phyloP scores from a whole-genome alignment of 2,888 invertebrate genomes.

The Melitaea athalia region DNA sequence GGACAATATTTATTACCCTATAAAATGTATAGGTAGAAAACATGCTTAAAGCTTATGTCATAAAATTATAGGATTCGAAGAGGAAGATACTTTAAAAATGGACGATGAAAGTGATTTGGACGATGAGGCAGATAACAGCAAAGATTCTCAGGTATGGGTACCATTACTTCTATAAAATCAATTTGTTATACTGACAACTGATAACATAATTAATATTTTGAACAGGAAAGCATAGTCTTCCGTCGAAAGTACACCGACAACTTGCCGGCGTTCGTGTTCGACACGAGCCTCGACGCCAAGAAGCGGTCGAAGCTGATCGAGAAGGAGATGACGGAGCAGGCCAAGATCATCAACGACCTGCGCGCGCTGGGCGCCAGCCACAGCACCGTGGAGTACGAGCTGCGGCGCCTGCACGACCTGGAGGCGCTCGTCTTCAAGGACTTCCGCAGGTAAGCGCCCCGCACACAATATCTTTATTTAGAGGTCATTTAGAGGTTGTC shows the following conservation, averaged over 20 bases:
- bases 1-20: background rate
- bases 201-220: background rate
- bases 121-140: slow-evolving; percentile 85
- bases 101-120: slow-evolving; percentile 91
- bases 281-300: slow-evolving; percentile 89
- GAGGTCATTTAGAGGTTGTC: too few relatives aligned
- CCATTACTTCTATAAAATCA: background rate
- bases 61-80: slow-evolving; percentile 84
- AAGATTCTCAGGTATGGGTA: slow-evolving; percentile 75
- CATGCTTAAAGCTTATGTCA: background rate
- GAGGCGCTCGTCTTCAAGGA: slow-evolving; percentile 97
- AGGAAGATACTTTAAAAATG: slow-evolving; percentile 87
- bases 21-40: background rate
- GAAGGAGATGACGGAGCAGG: slow-evolving; percentile 98
- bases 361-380: slow-evolving; percentile 93
- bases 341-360: slow-evolving; percentile 96
- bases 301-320: slow-evolving; percentile 96
- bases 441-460: slow-evolving; percentile 85
- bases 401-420: slow-evolving; percentile 94
- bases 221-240: slow-evolving; percentile 85
- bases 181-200: background rate
- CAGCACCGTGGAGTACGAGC: slow-evolving; percentile 95
- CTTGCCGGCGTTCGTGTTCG: slow-evolving; percentile 92
- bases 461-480: too few relatives aligned
- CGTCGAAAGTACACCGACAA: slow-evolving; percentile 87